A percentile compares a stretch with the other conserved stretches of the same genome.
These are phyloP conservation scores for Lasioglossum villosulum DNA, from an alignment of 2,888 invertebrate species.

Conservation along the genomic window DNA sequence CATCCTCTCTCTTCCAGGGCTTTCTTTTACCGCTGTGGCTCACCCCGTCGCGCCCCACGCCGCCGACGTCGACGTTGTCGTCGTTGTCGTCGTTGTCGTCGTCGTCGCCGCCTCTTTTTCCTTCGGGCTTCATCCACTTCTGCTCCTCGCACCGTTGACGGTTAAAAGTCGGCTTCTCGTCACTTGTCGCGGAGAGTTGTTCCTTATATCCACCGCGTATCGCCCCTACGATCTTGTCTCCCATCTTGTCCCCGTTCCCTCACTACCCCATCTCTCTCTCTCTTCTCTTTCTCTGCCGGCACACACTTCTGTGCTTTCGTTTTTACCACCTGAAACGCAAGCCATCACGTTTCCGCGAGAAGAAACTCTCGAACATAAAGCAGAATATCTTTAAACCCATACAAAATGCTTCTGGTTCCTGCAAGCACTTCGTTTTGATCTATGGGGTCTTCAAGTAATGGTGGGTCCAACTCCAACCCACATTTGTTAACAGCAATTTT, in stretches of 20 bases:
- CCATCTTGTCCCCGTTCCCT: constrained; percentile 43
- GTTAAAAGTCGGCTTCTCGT: constrained; percentile 74
- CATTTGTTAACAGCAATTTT: not conserved
- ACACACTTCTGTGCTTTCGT: constrained; percentile 26
- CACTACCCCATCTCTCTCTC: not conserved
- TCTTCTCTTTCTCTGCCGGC: not conserved
- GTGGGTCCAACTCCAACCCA: not conserved
- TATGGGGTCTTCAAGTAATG: not conserved
- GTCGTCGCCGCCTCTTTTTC: constrained; percentile 61
- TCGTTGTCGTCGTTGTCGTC: not conserved
- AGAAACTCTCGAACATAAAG: not conserved
- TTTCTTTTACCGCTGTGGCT: constrained; percentile 39
- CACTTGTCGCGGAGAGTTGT: constrained; percentile 66
- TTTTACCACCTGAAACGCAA: constrained; percentile 9
- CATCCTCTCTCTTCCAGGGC: constrained; percentile 42
- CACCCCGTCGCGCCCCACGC: constrained; percentile 34
- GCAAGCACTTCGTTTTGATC: not conserved
- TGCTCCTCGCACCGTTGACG: constrained; percentile 70
- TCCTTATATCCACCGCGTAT: constrained; percentile 47
- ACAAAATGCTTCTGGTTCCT: not conserved
- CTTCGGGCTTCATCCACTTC: constrained; percentile 75
- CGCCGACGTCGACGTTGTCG: constrained; percentile 44
- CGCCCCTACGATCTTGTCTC: constrained; percentile 44
- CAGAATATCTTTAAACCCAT: not conserved
- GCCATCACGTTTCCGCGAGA: not conserved